A percentile compares a stretch with the other conserved stretches of the same genome.
phyloP scores from a whole-genome alignment of 2,797 vertebrate genomes.

The Pristis pectinata region DNA sequence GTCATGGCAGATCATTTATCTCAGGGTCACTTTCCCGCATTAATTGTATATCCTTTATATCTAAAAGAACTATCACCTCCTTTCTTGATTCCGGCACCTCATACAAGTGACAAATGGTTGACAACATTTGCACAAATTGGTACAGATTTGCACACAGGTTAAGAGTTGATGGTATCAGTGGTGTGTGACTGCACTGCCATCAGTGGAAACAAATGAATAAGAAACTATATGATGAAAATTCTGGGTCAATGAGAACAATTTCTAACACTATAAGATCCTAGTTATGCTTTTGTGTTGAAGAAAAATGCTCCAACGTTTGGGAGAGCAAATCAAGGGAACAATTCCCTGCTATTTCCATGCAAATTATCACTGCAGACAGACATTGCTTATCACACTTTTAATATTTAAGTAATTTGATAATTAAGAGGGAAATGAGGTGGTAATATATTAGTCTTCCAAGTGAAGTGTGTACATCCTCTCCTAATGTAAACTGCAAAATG shows the following conservation, averaged over 20 bases:
- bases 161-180: too few relatives aligned
- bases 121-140: neutral
- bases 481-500: neutral
- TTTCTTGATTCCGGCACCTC: too few relatives aligned
- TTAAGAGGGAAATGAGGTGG: neutral
- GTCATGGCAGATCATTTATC: too few relatives aligned
- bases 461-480: neutral
- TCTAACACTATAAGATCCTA: too few relatives aligned
- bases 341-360: neutral
- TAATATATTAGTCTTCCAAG: neutral
- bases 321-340: neutral
- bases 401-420: neutral
- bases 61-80: too few relatives aligned
- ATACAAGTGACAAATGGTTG: neutral
- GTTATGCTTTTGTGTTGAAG: neutral
- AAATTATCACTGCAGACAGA: neutral
- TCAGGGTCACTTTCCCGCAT: too few relatives aligned
- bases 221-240: neutral
- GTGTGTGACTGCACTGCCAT: neutral
- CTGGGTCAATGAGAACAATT: neutral
- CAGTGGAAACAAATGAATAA: neutral
- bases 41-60: too few relatives aligned
- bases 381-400: neutral
- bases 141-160: neutral
- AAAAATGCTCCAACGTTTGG: neutral